Evolutionary conservation across 2,888 invertebrate species (phyloP), one percentile per base, ranked within the genome.

Genomic region (Boloria euphrosyne): DNA sequence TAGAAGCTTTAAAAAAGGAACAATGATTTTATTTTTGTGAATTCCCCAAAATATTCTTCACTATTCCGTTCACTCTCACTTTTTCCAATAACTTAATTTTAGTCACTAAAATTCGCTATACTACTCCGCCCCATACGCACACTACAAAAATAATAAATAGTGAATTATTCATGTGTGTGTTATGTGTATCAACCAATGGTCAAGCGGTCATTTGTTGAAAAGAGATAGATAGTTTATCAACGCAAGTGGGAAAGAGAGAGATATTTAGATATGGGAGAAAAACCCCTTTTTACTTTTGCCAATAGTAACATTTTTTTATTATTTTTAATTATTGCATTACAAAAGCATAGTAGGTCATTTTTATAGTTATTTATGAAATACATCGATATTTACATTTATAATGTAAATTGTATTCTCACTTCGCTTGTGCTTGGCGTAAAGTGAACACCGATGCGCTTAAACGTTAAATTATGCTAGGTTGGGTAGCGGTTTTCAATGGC

Each of bases 171-270:
- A 49, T 61, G 62, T 61, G 64, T 68, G 67, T 61, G 46, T 58
- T 58, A 65, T 57, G 10, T 16, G 68, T 49, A 71, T 70, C 81
- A 80, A 73, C 89, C 89, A 90, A 88, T 90, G 89, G 89, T 90
- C 89, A 90, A 87, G 81, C 86, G 89, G 89, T 87, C 87, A 88
- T 70, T 65, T 57, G 62, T 22, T 51, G 66, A 76, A 86, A 72
- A 71, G 81, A 76, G 82, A 85, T 46, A 54, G 59, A 69, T 13
- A 70, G 47, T 75, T 73, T 54, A 5, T 59, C 59, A 65, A 2
- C 7, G 59, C 63, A 46, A 50, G 54, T 18, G 31, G 38, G 44
- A 74, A 59, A 44, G 69, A 69, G 73, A 74, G 47, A 71, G 50
- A 51, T 74, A 76, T 65, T 76, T 43, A n/a, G 14, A 62, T 18